Evolutionary conservation across 2,113 vertebrate genomes (phyloP).

Genomic region (Dicrurus megarhynchus): DNA sequence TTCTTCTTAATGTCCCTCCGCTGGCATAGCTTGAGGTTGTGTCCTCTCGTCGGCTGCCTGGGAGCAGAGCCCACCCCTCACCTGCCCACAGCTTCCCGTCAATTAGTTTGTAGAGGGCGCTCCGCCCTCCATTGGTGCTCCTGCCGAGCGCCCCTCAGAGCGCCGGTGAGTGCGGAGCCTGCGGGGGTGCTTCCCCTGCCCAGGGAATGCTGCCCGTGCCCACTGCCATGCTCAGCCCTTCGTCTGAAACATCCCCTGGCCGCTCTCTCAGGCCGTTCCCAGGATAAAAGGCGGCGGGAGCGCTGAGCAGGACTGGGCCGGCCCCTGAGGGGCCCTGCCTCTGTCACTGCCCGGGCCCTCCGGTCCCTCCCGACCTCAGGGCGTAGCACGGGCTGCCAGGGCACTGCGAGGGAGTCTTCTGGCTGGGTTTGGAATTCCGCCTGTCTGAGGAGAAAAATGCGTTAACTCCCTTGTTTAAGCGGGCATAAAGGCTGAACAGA

Average conservation of each 20-base stretch:
- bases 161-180: rapidly evolving
- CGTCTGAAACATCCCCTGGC: rapidly evolving
- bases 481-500: neutral
- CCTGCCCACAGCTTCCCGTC: neutral
- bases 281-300: neutral
- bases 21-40: neutral
- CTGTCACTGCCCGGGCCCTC: rapidly evolving
- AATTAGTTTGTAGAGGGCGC: neutral
- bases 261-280: neutral
- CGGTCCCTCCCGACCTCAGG: too few relatives aligned
- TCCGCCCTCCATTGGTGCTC: neutral
- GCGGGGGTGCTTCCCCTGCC: too few relatives aligned
- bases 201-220: too few relatives aligned
- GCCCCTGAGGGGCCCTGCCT: neutral
- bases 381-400: rapidly evolving
- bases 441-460: neutral
- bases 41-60: neutral
- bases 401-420: rapidly evolving
- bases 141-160: too few relatives aligned
- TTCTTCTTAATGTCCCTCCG: too few relatives aligned
- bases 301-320: neutral
- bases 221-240: neutral
- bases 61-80: neutral
- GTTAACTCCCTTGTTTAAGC: rapidly evolving
- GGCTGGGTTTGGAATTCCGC: rapidly evolving